Base-by-base conservation (phyloP, 2,888 invertebrate genomes). In the Euzophera pinguis region DNA sequence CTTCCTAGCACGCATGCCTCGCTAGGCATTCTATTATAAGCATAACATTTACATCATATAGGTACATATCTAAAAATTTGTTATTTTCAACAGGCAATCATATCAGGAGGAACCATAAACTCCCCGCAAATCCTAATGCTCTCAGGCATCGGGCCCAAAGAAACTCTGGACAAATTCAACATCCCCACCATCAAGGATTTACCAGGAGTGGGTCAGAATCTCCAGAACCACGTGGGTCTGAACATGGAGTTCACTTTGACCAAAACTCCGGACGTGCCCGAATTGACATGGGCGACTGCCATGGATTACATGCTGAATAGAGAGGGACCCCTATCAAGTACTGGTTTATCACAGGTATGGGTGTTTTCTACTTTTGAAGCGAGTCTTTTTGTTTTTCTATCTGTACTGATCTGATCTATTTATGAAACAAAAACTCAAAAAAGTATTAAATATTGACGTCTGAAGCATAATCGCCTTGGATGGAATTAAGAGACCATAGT, bases 191-290 rank as follows among this genome's bases (percentile, higher is more conserved):
- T 93, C 22, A 91, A 92, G 56, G 91, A 94, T 57, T 76, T 94
- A 14, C 93, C 93, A 0, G 94, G 94, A 0, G 94, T 94, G 0
- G 94, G 94, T 0, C 91, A 92, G 65, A 94, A 94, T 67, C 76
- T 94, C 0, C 93, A 93, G 54, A 94, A 94, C 69, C 94, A 94
- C 63, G 93, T 94, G 0, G 92, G 94, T 0, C 92, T 92, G 32
- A 84, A 82, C 5, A 59, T 94, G 7, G 84, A 89, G n/a, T 94
- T 91, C 66, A 82, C 84, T 0, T 75, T 93, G 63, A 83, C 73
- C 3, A 87, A 91, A 52, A 84, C 90, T 39, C 85, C 90, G 0
- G 90, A 91, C 41, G 72, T 81, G 0, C 91, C 91, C 1, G 91
- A 92, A 42, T 67, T 94, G 49, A 91, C 91, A 59, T 94, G 94